These are phyloP conservation scores for Lissonota sp. DNA, from an alignment of 2,888 invertebrate genomes.

Conservation along the genomic window DNA sequence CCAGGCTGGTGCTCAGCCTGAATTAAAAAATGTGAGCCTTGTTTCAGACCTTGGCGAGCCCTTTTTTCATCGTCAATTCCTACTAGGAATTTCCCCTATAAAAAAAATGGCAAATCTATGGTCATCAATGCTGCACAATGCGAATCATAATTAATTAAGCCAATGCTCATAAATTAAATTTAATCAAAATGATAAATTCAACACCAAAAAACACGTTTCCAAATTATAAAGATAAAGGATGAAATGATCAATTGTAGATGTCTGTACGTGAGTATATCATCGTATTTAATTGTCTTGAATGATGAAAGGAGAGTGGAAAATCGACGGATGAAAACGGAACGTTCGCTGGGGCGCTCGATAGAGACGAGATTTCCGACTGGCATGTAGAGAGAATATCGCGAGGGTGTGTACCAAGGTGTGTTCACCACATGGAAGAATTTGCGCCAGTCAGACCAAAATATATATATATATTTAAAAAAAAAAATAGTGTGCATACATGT, in stretches of 20 bases:
- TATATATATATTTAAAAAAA: constrained; percentile 63
- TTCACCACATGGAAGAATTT: constrained; percentile 79
- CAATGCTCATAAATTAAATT: too few relatives aligned
- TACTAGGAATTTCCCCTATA: too few relatives aligned
- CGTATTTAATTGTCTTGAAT: constrained; percentile 5
- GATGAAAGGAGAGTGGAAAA: constrained; percentile 39
- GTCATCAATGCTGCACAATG: too few relatives aligned
- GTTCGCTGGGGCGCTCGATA: constrained; percentile 58
- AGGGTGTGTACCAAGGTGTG: constrained; percentile 82
- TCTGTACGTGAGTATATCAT: background rate
- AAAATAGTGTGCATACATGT: constrained; percentile 44
- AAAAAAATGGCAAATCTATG: too few relatives aligned
- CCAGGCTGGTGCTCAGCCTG: too few relatives aligned
- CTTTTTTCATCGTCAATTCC: too few relatives aligned
- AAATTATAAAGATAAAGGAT: background rate
- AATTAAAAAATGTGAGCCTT: too few relatives aligned
- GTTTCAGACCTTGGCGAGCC: too few relatives aligned
- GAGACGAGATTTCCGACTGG: constrained; percentile 64
- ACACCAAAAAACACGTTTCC: background rate
- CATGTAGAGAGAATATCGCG: constrained; percentile 66
- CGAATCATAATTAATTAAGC: too few relatives aligned
- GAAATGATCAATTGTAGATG: background rate
- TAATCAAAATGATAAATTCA: too few relatives aligned
- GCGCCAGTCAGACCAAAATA: constrained; percentile 77
- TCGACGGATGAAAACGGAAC: constrained; percentile 60